phyloP scores from a whole-genome alignment of 2,113 vertebrate genomes.

The Platichthys stellatus region DNA sequence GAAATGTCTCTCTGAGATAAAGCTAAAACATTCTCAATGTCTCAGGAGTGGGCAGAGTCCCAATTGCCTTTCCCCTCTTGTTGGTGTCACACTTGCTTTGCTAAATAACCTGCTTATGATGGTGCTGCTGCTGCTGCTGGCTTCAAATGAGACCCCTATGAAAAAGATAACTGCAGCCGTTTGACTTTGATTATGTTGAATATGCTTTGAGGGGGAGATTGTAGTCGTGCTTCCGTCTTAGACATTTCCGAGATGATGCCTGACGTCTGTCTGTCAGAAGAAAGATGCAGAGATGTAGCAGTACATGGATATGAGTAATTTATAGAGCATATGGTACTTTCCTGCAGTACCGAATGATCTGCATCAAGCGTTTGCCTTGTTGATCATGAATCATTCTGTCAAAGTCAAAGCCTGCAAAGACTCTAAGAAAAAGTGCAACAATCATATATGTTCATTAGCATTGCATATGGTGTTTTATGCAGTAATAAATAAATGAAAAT shows the following conservation, averaged over 20 bases:
- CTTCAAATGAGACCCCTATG: slow-evolving; percentile 40
- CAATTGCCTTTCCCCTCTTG: slow-evolving; percentile 6
- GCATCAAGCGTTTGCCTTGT: slow-evolving; percentile 5
- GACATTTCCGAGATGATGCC: slow-evolving; percentile 28
- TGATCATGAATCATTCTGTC: slow-evolving; percentile 17
- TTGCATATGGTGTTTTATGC: background rate
- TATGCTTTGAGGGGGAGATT: slow-evolving; percentile 14
- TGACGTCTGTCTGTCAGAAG: slow-evolving; percentile 17
- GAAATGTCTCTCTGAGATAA: slow-evolving; percentile 10
- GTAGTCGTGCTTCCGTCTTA: slow-evolving; percentile 29
- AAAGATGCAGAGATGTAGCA: slow-evolving; percentile 40
- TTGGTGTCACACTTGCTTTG: slow-evolving; percentile 33
- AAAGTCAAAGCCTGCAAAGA: slow-evolving; percentile 17
- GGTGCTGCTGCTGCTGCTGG: slow-evolving; percentile 17
- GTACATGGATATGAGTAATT: slow-evolving; percentile 25
- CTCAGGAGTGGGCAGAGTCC: slow-evolving; percentile 43
- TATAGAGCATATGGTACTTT: slow-evolving; percentile 20
- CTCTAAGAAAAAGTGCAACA: slow-evolving; percentile 8
- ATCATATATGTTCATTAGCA: background rate
- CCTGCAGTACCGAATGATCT: slow-evolving; percentile 30
- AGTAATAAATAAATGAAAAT: background rate
- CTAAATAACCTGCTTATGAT: slow-evolving; percentile 40
- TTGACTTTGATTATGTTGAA: slow-evolving; percentile 59
- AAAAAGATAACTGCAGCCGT: slow-evolving; percentile 41
- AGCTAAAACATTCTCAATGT: slow-evolving; percentile 40